Base-by-base conservation (phyloP, 1,140 invertebrate genomes). In the Aphidius gifuensis region DNA sequence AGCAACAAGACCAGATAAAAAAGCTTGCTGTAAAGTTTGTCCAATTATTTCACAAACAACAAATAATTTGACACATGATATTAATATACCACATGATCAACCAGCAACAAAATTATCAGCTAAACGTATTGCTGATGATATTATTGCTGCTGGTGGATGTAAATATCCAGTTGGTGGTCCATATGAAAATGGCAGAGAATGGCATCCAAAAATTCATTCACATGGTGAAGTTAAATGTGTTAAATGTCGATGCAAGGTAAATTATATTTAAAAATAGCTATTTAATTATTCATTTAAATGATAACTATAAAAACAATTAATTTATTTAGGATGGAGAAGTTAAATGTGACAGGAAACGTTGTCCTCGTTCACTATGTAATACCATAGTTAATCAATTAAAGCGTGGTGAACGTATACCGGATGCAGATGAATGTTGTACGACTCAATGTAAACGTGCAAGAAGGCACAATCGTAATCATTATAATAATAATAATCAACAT, bases 171-270 rank as follows among this genome's bases (percentile, higher is more conserved):
- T 86, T 39, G 84, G 84, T 46, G 84, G 88, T 21, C 86, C 89
- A 5, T 86, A 88, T 64, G 84, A 87, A 59, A 94, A 94, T 71
- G 92, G 92, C 8, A 86, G 88, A 68, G 90, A 92, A 72, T 94
- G 92, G 85, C 91, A 94, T 83, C 92, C 92, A 1, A 85, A 86
- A 7, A 83, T 95, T 57, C 88, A 88, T 70, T 90, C 89, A 8
- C 88, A 92, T 68, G 92, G 92, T 9, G 90, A 91, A 71, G 88
- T 92, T 72, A 90, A 91, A 74, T 95, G 92, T 74, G 87, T 94
- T 69, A 91, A 88, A 63, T 95, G 93, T 76, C 84, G 88, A 66
- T 95, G 93, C 84, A 92, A 93, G 85, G 92, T 94, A 80, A 85
- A 82, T 56, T 43, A 8, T 38, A 55, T 8, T 43, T 11, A 55